Percentiles rank a stretch among this genome's conserved stretches.
Evolutionary conservation across 2,797 vertebrate species (phyloP).

Genomic region (Chiroxiphia lanceolata): DNA sequence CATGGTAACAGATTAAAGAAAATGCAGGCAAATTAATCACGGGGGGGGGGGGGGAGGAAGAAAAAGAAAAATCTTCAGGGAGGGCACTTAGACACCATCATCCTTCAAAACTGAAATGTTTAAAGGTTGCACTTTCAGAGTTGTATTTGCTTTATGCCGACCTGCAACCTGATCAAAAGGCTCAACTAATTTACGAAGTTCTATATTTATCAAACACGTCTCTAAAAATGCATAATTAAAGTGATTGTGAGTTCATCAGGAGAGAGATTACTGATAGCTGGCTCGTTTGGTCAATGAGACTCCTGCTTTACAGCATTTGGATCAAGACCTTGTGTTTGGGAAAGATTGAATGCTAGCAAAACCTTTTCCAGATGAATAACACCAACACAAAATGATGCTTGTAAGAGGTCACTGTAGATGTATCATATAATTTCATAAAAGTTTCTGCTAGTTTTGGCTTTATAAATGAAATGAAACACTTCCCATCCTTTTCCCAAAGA

Average conservation of each 20-base stretch:
- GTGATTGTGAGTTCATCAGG: not conserved
- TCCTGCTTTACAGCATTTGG: not conserved
- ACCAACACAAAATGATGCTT: not conserved
- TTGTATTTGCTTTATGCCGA: constrained; percentile 1
- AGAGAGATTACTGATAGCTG: not conserved
- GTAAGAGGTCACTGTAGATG: not conserved
- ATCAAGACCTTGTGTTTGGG: not conserved
- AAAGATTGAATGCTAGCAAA: not conserved
- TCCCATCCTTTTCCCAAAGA: not conserved
- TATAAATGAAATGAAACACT: not conserved
- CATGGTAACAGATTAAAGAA: constrained; percentile 75
- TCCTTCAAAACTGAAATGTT: constrained; percentile 70
- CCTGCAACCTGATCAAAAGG: not conserved
- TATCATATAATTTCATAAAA: not conserved
- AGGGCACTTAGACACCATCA: constrained; percentile 54
- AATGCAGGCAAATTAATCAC: constrained; percentile 76
- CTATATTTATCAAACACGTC: not conserved
- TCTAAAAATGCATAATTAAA: not conserved
- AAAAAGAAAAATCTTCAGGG: constrained; percentile 58
- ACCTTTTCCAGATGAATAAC: not conserved
- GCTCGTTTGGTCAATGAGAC: not conserved
- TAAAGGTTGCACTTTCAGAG: constrained; percentile 18
- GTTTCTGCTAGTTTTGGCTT: not conserved
- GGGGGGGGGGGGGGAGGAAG: not conserved
- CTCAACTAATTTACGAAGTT: not conserved